phyloP scores from a whole-genome alignment of 2,888 invertebrate species.

The Trichopria drosophilae region DNA sequence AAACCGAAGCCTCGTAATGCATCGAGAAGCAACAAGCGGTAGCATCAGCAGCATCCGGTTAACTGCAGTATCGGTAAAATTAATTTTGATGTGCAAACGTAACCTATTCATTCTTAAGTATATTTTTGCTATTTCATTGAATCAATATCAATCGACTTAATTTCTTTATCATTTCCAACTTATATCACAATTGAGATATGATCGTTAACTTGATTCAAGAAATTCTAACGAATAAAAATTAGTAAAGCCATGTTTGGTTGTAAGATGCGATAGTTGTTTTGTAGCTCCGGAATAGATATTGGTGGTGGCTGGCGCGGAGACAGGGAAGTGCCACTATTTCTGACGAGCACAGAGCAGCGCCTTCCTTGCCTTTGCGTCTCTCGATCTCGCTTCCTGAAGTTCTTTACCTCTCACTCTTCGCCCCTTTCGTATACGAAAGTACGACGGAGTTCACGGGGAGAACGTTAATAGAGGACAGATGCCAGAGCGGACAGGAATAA shows the following conservation, averaged over 20 bases:
- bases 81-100: no score
- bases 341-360: slow-evolving; percentile 49
- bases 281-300: slow-evolving; percentile 62
- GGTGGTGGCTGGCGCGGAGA: slow-evolving; percentile 59
- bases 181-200: no score
- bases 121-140: no score
- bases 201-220: no score
- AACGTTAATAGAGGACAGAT: slow-evolving; percentile 50
- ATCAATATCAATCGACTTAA: no score
- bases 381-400: slow-evolving; percentile 13
- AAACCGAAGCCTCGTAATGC: slow-evolving; percentile 39
- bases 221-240: not conserved
- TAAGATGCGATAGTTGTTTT: slow-evolving; percentile 56
- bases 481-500: slow-evolving; percentile 53
- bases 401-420: slow-evolving; percentile 23
- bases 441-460: slow-evolving; percentile 32
- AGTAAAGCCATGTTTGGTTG: slow-evolving; percentile 19
- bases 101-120: no score
- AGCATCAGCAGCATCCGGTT: slow-evolving; percentile 7
- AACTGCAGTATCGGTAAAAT: slow-evolving; percentile 11
- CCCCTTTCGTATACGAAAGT: slow-evolving; percentile 28
- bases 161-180: no score
- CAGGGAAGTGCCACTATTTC: slow-evolving; percentile 60
- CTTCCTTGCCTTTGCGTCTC: slow-evolving; percentile 34
- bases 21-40: slow-evolving; percentile 9